phyloP scores from a whole-genome alignment of 2,888 invertebrate genomes.

The Rhodophaea formosa region DNA sequence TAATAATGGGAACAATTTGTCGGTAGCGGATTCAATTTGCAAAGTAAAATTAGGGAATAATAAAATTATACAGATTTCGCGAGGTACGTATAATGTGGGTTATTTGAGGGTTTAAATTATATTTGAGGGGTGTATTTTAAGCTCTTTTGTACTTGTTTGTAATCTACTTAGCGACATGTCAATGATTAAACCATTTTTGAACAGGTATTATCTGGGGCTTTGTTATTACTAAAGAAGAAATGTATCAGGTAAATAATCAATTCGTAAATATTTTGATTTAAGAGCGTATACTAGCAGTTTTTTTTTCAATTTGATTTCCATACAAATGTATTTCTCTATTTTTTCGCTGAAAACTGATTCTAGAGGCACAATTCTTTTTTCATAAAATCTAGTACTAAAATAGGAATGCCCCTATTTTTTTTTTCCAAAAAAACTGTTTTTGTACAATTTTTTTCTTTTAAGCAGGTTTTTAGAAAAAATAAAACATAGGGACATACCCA shows the following conservation, averaged over 20 bases:
- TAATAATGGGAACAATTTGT: conserved; percentile 54
- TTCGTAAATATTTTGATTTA: no score
- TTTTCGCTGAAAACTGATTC: no score
- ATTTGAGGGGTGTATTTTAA: conserved; percentile 10
- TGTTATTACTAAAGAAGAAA: background rate
- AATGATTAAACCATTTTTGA: conserved; percentile 11
- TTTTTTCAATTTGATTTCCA: no score
- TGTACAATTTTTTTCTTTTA: no score
- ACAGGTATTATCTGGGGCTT: background rate
- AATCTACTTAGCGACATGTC: conserved; percentile 13
- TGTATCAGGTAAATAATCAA: background rate
- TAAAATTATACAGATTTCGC: conserved; percentile 76
- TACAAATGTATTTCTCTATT: no score
- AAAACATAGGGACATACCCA: no score
- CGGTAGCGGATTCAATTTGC: conserved; percentile 55
- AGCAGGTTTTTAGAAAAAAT: no score
- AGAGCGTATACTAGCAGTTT: no score
- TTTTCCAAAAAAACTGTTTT: no score
- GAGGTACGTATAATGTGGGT: conserved; percentile 14
- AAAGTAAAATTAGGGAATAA: conserved; percentile 58
- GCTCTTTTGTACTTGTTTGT: conserved; percentile 17
- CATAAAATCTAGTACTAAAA: no score
- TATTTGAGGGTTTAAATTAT: conserved; percentile 15
- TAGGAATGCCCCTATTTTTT: no score
- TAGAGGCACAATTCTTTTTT: no score